Evolutionary conservation across 2,797 vertebrate species (phyloP).

Genomic region (Acomys russatus): DNA sequence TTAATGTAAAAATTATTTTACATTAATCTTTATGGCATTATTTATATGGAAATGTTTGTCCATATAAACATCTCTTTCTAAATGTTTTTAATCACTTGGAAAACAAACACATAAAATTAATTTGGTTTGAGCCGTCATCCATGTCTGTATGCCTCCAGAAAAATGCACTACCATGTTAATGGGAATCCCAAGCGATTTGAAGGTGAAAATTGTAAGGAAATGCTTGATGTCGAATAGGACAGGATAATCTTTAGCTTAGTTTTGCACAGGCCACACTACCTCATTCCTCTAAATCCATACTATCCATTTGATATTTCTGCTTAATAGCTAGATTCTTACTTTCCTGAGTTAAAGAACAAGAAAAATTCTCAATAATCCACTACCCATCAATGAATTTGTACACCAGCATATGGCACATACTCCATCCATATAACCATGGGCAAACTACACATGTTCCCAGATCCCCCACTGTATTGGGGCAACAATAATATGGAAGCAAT

Average conservation of each 20-base stretch:
- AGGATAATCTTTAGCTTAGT: background rate
- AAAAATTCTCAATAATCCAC: background rate
- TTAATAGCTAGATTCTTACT: background rate
- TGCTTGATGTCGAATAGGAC: background rate
- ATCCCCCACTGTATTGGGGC: background rate
- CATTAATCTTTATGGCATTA: background rate
- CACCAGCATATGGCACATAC: too few relatives aligned
- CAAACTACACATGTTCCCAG: background rate
- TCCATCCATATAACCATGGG: too few relatives aligned
- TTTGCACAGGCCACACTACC: background rate
- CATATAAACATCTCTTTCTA: background rate
- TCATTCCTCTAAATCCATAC: background rate
- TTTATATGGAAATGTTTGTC: rapidly evolving
- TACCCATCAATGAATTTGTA: rapidly evolving
- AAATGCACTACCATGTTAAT: background rate
- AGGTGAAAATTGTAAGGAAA: background rate
- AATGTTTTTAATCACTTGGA: background rate
- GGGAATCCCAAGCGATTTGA: background rate
- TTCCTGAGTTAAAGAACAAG: background rate
- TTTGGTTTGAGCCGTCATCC: background rate
- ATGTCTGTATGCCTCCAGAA: background rate
- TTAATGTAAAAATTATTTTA: background rate
- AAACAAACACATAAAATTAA: background rate
- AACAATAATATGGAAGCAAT: background rate
- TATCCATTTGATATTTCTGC: background rate